Evolutionary conservation across 2,797 vertebrate genomes (phyloP).

Genomic region (Lagodon rhomboides): DNA sequence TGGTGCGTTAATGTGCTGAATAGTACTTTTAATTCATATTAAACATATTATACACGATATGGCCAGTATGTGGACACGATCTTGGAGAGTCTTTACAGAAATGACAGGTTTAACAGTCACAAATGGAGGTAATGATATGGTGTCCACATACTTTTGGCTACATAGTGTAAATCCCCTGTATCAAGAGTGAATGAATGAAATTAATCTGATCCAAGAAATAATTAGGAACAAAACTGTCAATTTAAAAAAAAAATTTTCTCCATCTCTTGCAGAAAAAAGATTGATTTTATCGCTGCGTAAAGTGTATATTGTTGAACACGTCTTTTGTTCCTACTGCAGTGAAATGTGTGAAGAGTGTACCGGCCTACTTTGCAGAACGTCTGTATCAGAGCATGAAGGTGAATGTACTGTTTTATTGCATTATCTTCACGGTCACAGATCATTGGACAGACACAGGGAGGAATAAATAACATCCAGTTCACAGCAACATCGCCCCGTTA

Average conservation of each 20-base stretch:
- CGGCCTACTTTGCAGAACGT: constrained; percentile 86
- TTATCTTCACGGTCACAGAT: neutral
- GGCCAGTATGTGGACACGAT: neutral
- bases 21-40: neutral
- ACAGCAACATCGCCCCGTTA: neutral
- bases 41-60: neutral
- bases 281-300: neutral
- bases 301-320: neutral
- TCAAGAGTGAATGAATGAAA: neutral
- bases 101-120: neutral
- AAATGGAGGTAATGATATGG: too few species aligned
- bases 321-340: constrained; percentile 71
- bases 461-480: neutral
- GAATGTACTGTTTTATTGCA: neutral
- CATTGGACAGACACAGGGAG: neutral
- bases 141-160: neutral
- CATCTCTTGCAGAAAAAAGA: neutral
- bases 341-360: constrained; percentile 83
- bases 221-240: neutral
- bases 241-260: neutral
- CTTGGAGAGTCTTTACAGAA: neutral
- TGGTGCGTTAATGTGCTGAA: constrained; percentile 68
- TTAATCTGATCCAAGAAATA: neutral
- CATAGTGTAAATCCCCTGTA: neutral
- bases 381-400: constrained; percentile 87